phyloP scores from a whole-genome alignment of 2,888 invertebrate species.

The Suillia variegata region DNA sequence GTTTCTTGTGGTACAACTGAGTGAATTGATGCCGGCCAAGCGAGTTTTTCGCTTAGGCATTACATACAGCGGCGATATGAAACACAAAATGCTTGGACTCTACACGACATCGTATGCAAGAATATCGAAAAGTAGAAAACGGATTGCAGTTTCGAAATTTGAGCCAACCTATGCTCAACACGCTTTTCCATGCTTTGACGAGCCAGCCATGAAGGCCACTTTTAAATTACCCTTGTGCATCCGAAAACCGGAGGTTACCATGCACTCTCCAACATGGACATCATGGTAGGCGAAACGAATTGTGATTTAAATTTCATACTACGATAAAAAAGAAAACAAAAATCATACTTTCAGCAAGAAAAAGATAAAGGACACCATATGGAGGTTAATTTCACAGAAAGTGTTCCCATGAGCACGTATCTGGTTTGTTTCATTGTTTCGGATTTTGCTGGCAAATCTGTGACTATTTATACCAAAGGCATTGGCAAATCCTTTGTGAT shows the following conservation, averaged over 20 bases:
- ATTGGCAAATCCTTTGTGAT: constrained; percentile 70
- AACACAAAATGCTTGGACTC: constrained; percentile 74
- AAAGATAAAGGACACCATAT: constrained; percentile 63
- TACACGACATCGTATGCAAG: constrained; percentile 72
- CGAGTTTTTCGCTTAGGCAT: constrained; percentile 33
- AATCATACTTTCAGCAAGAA: constrained; percentile 20
- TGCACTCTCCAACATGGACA: constrained; percentile 88
- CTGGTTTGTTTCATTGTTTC: constrained; percentile 90
- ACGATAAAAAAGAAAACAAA: no score
- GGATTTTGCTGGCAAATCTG: constrained; percentile 72
- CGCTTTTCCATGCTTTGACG: constrained; percentile 95
- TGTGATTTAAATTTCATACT: background rate
- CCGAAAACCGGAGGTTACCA: constrained; percentile 70
- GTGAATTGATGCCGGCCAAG: constrained; percentile 31
- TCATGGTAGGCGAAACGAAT: constrained; percentile 59
- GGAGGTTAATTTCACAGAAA: constrained; percentile 76
- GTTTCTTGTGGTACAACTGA: constrained; percentile 49
- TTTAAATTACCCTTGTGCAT: constrained; percentile 78
- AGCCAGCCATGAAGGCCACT: constrained; percentile 87
- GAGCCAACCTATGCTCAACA: constrained; percentile 93
- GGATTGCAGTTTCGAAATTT: constrained; percentile 89
- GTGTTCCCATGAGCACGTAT: constrained; percentile 94
- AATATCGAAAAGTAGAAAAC: constrained; percentile 50
- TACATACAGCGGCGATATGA: constrained; percentile 69
- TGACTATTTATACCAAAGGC: constrained; percentile 63